phyloP scores from a whole-genome alignment of 2,888 invertebrate species.

The Nebria salina region DNA sequence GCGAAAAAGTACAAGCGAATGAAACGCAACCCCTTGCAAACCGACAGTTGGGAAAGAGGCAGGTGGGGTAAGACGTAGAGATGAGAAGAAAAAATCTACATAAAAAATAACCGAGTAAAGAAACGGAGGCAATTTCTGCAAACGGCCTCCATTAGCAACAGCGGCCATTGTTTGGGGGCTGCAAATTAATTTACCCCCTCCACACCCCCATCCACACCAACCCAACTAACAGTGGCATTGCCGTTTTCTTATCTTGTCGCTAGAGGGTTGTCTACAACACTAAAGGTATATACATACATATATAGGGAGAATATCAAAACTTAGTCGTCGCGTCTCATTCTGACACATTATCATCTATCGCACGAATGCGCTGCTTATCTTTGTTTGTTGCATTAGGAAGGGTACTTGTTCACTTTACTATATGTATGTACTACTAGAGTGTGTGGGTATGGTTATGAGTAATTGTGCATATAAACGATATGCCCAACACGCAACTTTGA shows the following conservation, averaged over 20 bases:
- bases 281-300: background rate
- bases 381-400: background rate
- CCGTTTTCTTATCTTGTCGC: conserved; percentile 28
- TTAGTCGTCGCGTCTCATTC: background rate
- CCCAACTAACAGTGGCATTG: conserved; percentile 31
- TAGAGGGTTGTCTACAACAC: conserved; percentile 19
- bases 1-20: background rate
- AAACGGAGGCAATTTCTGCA: conserved; percentile 62
- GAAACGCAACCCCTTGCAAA: background rate
- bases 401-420: background rate
- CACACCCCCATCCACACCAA: conserved; percentile 50
- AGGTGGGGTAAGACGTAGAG: conserved; percentile 43
- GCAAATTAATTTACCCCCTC: conserved; percentile 63
- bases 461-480: conserved; percentile 29
- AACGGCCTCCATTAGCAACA: conserved; percentile 64
- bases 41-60: conserved; percentile 46
- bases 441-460: conserved; percentile 19
- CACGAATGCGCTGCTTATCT: background rate
- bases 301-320: background rate
- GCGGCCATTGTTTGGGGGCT: conserved; percentile 65
- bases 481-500: conserved; percentile 17
- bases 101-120: conserved; percentile 62
- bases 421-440: background rate
- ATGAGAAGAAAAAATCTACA: conserved; percentile 58
- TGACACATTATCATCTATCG: background rate